Evolutionary conservation across 1,140 invertebrate species (phyloP).

Genomic region (Pantala flavescens): DNA sequence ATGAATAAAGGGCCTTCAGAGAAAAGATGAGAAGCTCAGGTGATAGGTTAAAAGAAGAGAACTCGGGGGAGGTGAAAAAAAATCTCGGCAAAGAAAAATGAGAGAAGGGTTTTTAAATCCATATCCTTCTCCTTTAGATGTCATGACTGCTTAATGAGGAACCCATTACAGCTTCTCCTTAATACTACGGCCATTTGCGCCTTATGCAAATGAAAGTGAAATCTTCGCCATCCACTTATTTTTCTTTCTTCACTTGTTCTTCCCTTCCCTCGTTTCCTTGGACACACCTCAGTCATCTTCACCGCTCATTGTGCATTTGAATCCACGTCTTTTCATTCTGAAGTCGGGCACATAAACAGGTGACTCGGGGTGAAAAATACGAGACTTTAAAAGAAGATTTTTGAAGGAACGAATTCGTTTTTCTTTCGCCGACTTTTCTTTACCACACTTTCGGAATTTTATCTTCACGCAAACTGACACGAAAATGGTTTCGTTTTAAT

Average conservation of each 20-base stretch:
- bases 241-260: too few species aligned
- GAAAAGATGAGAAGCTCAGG: too few species aligned
- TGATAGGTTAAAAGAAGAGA: neutral
- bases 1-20: too few species aligned
- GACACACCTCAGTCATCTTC: neutral
- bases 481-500: too few species aligned
- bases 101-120: neutral
- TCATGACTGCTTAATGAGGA: neutral
- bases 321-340: too few species aligned
- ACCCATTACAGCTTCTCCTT: neutral
- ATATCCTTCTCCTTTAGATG: neutral
- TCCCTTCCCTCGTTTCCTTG: neutral
- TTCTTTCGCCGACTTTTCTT: too few species aligned
- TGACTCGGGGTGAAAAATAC: too few species aligned
- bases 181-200: neutral
- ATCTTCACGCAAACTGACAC: too few species aligned
- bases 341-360: too few species aligned
- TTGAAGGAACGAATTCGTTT: too few species aligned
- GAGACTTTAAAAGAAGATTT: too few species aligned
- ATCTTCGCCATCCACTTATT: neutral
- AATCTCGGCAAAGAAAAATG: neutral
- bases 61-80: neutral
- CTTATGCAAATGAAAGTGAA: constrained; percentile 7
- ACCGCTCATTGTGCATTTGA: neutral
- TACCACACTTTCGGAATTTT: too few species aligned